Evolutionary conservation across 2,113 vertebrate species (phyloP), one percentile per base, ranked within the genome.

Genomic region (Melospiza melodia): DNA sequence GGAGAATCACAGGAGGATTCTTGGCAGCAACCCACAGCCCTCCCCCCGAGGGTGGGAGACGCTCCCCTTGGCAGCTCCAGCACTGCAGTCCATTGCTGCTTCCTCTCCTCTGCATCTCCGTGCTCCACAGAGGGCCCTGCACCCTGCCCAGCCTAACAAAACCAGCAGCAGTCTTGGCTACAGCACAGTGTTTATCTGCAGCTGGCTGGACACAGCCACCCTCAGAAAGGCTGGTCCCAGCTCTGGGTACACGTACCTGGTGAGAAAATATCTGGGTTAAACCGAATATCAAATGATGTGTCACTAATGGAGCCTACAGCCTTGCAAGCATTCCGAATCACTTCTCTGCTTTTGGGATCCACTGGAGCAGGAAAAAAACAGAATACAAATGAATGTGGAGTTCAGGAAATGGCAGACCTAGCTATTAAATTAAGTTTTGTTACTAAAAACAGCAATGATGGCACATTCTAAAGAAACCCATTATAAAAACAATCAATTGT

Each of bases 261-360:
- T 3, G 99, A 99, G 97, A 99, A 99, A 97, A 99, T 99, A 94
- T 99, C 99, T 5, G 99, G 99, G 97, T 99, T 99, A 97, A 99
- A 99, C 83, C 99, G 99, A 67, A 99, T 99, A 73, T 99, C 99
- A 4, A 99, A 99, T 4, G 99, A 99, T 0, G 98, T 99, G 97
- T 98, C 98, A 90, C 99, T 99, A 94, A 99, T 98, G 90, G 99
- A 99, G 79, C 99, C 99, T 0, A 99, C 99, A 0, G 99, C 99
- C 95, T 99, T 99, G 98, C 99, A 99, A 4, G 99, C 99, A 0
- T 99, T 99, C 24, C 98, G 98, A 71, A 99, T 99, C 75, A 99
- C 99, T 94, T 99, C 99, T 25, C 98, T 97, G 95, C 99, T 99
- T 97, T 99, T 99, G 72, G 99, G 98, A 96, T 99, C 99, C 98